A percentile compares a stretch with the other conserved stretches of the same genome.
These are phyloP conservation scores for Gymnoscopelus microlampas DNA, from an alignment of 2,797 vertebrate genomes.

Conservation along the genomic window DNA sequence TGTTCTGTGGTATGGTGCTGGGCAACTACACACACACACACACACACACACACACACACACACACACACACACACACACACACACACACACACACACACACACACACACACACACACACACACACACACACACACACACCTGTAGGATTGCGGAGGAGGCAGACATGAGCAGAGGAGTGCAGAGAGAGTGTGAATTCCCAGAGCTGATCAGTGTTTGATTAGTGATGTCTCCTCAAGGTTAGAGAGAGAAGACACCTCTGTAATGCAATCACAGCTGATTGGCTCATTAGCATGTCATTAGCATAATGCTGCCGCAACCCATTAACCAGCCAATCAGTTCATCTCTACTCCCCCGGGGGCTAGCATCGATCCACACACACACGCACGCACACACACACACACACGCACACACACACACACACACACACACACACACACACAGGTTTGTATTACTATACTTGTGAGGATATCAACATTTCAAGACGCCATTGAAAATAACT, in stretches of 20 bases:
- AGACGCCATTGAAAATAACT: no score
- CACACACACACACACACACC: not conserved
- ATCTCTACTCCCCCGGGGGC: constrained; percentile 45
- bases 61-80: not conserved
- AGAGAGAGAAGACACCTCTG: constrained; percentile 60
- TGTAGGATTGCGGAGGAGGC: not conserved
- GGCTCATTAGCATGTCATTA: constrained; percentile 76
- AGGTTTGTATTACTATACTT: no score
- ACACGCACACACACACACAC: not conserved
- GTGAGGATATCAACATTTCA: no score
- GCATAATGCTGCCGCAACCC: constrained; percentile 72
- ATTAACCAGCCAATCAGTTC: constrained; percentile 71
- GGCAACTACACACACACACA: not conserved
- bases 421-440: constrained; percentile 4
- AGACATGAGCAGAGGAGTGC: not conserved
- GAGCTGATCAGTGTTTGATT: constrained; percentile 72
- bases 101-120: constrained; percentile 5
- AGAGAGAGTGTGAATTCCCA: constrained; percentile 31
- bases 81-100: not conserved
- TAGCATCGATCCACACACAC: constrained; percentile 35
- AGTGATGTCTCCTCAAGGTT: constrained; percentile 73
- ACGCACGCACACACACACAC: constrained; percentile 6
- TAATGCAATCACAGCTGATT: constrained; percentile 77
- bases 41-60: not conserved
- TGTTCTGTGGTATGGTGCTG: no score